phyloP scores from a whole-genome alignment of 2,113 vertebrate species.

The Hippocampus guttulatus region DNA sequence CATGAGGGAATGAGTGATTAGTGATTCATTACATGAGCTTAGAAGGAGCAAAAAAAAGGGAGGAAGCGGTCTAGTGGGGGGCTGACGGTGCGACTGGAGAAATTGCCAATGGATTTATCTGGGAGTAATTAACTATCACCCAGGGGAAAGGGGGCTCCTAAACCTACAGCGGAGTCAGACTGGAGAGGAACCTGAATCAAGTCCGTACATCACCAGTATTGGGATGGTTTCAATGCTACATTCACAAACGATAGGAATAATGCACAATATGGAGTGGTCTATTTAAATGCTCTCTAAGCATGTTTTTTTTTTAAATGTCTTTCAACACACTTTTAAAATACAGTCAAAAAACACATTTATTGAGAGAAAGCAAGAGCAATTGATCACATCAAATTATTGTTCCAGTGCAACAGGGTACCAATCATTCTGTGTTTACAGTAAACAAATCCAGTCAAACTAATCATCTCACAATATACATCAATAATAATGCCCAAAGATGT shows the following conservation, averaged over 20 bases:
- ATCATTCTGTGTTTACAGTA: too few species aligned
- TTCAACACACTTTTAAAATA: too few species aligned
- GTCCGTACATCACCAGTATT: slow-evolving; percentile 3
- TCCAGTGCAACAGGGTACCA: too few species aligned
- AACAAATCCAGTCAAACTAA: too few species aligned
- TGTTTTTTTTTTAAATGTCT: too few species aligned
- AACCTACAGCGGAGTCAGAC: slow-evolving; percentile 25
- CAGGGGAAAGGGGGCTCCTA: slow-evolving; percentile 40
- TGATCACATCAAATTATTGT: too few species aligned
- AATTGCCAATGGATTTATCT: slow-evolving; percentile 69
- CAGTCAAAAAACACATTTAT: too few species aligned
- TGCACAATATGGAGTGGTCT: too few species aligned
- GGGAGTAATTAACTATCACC: slow-evolving; percentile 65
- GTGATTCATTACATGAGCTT: slow-evolving; percentile 76
- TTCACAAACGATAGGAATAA: not conserved
- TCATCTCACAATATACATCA: too few species aligned
- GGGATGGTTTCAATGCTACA: not conserved
- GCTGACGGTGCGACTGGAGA: slow-evolving; percentile 45
- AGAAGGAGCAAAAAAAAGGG: slow-evolving; percentile 39
- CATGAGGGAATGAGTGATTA: slow-evolving; percentile 68
- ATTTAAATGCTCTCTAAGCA: too few species aligned
- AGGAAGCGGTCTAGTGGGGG: slow-evolving; percentile 30
- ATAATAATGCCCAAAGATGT: too few species aligned
- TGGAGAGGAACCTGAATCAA: not conserved
- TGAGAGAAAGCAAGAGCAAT: too few species aligned